Percentiles rank a stretch among this genome's conserved stretches.
These are phyloP conservation scores for Zalophus californianus DNA, from an alignment of 2,797 vertebrate species.

Conservation along the genomic window DNA sequence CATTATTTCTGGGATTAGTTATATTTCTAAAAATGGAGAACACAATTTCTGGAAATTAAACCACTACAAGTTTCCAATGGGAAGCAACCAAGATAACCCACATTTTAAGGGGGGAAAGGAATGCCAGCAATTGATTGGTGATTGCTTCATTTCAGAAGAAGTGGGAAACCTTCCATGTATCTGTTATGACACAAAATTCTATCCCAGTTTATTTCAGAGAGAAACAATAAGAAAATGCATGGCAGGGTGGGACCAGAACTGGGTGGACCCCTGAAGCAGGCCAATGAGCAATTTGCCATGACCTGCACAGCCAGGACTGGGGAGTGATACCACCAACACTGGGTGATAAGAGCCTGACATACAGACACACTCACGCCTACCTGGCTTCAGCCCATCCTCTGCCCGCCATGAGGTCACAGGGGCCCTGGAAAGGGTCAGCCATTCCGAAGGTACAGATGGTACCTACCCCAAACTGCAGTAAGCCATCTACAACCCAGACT, in stretches of 20 bases:
- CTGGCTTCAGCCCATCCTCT: not conserved
- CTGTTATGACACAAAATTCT: not conserved
- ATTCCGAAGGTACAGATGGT: not conserved
- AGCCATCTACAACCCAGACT: not conserved
- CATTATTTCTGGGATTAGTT: not conserved
- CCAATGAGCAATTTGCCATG: not conserved
- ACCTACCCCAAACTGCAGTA: not conserved
- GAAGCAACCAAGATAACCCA: not conserved
- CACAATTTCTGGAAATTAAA: conserved; percentile 57
- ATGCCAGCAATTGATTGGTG: not conserved
- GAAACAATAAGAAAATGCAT: not conserved
- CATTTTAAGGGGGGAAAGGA: not conserved
- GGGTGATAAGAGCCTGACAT: not conserved
- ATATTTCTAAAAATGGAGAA: not conserved
- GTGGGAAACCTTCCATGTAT: not conserved
- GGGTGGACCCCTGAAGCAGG: not conserved
- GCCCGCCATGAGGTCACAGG: accelerated
- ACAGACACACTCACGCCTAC: not conserved
- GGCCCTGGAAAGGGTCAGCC: not conserved
- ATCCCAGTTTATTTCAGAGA: not conserved
- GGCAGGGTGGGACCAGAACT: not conserved
- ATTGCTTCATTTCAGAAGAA: not conserved
- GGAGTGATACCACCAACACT: not conserved
- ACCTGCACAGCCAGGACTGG: not conserved
- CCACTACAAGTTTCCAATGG: not conserved